A percentile compares a stretch with the other conserved stretches of the same genome.
Conservation (phyloP, 2,113 vertebrate genomes). For the Todiramphus chloris region DNA sequence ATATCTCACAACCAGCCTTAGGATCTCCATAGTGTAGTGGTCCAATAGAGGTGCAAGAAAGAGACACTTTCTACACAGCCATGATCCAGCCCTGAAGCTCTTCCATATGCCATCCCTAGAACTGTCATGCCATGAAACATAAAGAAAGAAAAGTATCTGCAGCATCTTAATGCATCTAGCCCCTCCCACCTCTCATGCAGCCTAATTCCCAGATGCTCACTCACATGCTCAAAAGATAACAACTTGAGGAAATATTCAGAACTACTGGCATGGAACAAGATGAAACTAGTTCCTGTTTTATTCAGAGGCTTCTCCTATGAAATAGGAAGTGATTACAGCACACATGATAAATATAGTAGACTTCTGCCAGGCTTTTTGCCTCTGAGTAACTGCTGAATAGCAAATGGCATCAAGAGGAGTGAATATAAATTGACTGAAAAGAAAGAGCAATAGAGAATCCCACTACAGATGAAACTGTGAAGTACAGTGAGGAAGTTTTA, state of each 20-base stretch:
- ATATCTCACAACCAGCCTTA: not conserved
- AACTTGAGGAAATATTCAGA: not conserved
- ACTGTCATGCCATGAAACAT: not conserved
- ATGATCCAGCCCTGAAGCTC: not conserved
- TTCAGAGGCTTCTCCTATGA: not conserved
- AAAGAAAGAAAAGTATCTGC: not conserved
- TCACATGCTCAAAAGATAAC: not conserved
- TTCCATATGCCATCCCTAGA: not conserved
- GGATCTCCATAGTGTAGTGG: not conserved
- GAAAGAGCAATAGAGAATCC: not conserved
- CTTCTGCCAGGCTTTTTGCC: not conserved
- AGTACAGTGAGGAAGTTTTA: not conserved
- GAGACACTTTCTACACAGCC: not conserved
- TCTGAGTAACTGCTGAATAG: not conserved
- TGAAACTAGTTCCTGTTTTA: not conserved
- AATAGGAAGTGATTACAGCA: not conserved
- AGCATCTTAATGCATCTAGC: not conserved
- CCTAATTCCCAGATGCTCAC: not conserved
- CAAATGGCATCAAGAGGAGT: not conserved
- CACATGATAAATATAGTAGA: not conserved
- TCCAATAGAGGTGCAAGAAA: not conserved
- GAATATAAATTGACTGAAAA: not conserved
- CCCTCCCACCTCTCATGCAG: not conserved
- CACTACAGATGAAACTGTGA: not conserved
- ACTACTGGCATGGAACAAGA: not conserved